Conservation (phyloP, 2,888 invertebrate species). For the Rhimphoctona megacephalus region DNA sequence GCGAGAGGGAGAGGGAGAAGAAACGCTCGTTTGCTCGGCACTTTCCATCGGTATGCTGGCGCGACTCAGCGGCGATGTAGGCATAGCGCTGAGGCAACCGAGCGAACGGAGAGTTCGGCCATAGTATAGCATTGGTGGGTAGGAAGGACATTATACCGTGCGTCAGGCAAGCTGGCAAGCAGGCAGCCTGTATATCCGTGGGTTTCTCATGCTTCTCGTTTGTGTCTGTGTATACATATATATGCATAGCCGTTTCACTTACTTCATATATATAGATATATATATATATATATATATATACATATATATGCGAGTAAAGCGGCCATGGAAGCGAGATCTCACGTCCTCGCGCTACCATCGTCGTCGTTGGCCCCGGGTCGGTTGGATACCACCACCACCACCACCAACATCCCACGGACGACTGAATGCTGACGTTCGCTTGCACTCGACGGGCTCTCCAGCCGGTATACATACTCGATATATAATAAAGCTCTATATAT, state of each 20-base stretch:
- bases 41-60: conserved; percentile 77
- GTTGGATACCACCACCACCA: conserved; percentile 44
- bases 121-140: conserved; percentile 38
- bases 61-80: conserved; percentile 70
- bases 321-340: conserved; percentile 67
- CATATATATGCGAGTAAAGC: conserved; percentile 28
- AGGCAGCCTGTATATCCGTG: conserved; percentile 36
- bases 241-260: background rate
- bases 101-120: conserved; percentile 59
- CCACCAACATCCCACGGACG: conserved; percentile 70
- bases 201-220: conserved; percentile 42
- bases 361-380: conserved; percentile 62
- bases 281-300: conserved; percentile 14
- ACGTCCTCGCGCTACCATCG: conserved; percentile 58
- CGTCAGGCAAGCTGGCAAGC: conserved; percentile 60
- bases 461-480: conserved; percentile 13
- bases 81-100: conserved; percentile 61
- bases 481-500: conserved; percentile 22
- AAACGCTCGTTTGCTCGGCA: conserved; percentile 73
- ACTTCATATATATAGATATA: background rate
- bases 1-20: conserved; percentile 38
- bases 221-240: conserved; percentile 26
- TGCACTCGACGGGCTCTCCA: conserved; percentile 56
- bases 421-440: conserved; percentile 68
- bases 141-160: conserved; percentile 53